Conservation (phyloP, 2,113 vertebrate species). For the Gavialis gangeticus region DNA sequence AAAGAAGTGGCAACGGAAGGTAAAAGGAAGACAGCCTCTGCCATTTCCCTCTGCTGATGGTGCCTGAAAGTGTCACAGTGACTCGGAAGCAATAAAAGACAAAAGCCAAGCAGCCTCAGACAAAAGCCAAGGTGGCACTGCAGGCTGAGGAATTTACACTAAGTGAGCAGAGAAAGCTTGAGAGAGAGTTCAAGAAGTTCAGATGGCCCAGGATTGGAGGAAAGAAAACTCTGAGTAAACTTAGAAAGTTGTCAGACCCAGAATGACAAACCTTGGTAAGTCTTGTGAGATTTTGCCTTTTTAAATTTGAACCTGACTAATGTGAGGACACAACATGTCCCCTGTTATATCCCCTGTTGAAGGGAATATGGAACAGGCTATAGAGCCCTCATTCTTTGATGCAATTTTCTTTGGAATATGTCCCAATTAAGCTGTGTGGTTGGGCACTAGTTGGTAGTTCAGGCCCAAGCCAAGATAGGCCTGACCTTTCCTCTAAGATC, state of each 20-base stretch:
- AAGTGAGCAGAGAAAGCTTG: neutral
- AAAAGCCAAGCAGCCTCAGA: too few species aligned
- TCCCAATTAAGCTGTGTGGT: too few species aligned
- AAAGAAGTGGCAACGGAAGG: neutral
- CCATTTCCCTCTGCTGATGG: fast-evolving
- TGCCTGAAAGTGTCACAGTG: fast-evolving
- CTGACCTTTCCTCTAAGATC: too few species aligned
- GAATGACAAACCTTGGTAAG: neutral
- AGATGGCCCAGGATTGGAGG: neutral
- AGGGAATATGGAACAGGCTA: neutral
- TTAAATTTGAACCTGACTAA: neutral
- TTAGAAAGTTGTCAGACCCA: neutral
- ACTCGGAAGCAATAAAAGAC: neutral
- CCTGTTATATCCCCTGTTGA: neutral
- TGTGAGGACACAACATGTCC: neutral
- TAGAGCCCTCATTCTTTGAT: neutral
- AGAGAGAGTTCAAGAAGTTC: neutral
- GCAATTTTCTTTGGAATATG: neutral
- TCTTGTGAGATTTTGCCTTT: neutral
- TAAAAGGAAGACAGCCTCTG: fast-evolving
- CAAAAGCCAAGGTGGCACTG: neutral
- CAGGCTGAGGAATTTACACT: neutral
- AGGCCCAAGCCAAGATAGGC: too few species aligned
- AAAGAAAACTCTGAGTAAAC: neutral
- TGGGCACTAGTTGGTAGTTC: too few species aligned